These are phyloP conservation scores for Hyperoplus immaculatus DNA, from an alignment of 2,797 vertebrate genomes.

Conservation along the genomic window DNA sequence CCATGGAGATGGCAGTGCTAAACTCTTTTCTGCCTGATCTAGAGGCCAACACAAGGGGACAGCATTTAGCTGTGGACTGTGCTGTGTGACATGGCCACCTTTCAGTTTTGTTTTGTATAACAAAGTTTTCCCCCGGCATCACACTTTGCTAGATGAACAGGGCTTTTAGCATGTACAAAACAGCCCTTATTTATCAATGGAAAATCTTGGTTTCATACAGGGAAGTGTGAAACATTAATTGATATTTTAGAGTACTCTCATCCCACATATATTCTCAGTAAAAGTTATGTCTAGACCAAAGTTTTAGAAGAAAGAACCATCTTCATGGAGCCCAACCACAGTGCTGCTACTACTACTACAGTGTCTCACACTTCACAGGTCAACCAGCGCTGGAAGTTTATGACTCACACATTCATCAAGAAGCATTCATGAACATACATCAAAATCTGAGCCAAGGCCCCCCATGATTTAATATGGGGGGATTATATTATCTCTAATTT, in stretches of 20 bases:
- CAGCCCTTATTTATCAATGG: slow-evolving; percentile 18
- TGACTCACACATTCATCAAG: slow-evolving; percentile 50
- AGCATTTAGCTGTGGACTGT: slow-evolving; percentile 67
- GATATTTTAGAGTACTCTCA: slow-evolving; percentile 3
- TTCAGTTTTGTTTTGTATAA: slow-evolving; percentile 38
- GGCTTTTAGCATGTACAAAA: neutral
- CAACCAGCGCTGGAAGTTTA: slow-evolving; percentile 56
- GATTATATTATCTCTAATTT: too few species aligned
- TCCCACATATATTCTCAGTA: slow-evolving; percentile 41
- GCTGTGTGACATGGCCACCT: neutral
- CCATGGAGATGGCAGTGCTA: neutral
- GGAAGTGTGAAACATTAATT: slow-evolving; percentile 13
- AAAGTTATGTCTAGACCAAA: slow-evolving; percentile 39
- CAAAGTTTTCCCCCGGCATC: neutral
- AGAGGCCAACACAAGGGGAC: slow-evolving; percentile 73
- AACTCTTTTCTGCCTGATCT: neutral
- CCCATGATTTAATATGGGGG: neutral
- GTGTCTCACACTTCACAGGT: slow-evolving; percentile 36
- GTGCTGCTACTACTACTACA: slow-evolving; percentile 3
- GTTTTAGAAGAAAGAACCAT: slow-evolving; percentile 16
- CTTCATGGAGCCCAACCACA: slow-evolving; percentile 44
- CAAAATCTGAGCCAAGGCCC: neutral
- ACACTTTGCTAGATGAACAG: neutral
- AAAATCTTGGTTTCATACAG: slow-evolving; percentile 27
- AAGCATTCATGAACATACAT: slow-evolving; percentile 3